A percentile compares a stretch with the other conserved stretches of the same genome.
These are phyloP conservation scores for Napeogenes inachia DNA, from an alignment of 2,888 invertebrate species.

Conservation along the genomic window DNA sequence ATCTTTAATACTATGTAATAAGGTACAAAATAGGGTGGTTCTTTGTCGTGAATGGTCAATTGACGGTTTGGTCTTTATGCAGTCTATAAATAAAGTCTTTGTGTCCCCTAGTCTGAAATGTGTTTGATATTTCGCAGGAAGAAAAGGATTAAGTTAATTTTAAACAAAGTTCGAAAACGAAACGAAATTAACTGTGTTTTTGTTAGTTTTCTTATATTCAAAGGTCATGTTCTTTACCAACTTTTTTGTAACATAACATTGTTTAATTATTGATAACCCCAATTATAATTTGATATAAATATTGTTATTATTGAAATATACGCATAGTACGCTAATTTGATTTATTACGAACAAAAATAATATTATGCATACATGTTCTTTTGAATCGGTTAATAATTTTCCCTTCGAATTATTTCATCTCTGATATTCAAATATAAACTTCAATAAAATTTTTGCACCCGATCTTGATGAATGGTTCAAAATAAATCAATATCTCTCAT, in stretches of 20 bases:
- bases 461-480: background rate
- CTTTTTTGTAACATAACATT: too few relatives aligned
- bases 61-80: slow-evolving; percentile 25
- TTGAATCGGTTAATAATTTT: too few relatives aligned
- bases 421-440: background rate
- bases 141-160: slow-evolving; percentile 9
- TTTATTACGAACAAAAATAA: too few relatives aligned
- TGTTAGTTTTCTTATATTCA: too few relatives aligned
- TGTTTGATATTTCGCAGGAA: slow-evolving; percentile 12
- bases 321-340: too few relatives aligned
- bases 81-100: slow-evolving; percentile 31
- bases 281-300: too few relatives aligned
- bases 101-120: slow-evolving; percentile 13
- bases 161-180: background rate
- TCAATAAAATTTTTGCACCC: slow-evolving; percentile 2
- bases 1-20: slow-evolving; percentile 15
- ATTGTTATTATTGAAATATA: too few relatives aligned
- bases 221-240: too few relatives aligned
- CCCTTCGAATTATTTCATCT: background rate
- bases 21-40: slow-evolving; percentile 1
- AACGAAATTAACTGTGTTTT: too few relatives aligned
- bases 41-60: slow-evolving; percentile 28
- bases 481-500: slow-evolving; percentile 2
- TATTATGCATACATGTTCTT: too few relatives aligned
- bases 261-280: too few relatives aligned